Percentiles rank a stretch among this genome's conserved stretches.
Conservation (phyloP, 2,888 invertebrate species). For the Nomada ruficornis region DNA sequence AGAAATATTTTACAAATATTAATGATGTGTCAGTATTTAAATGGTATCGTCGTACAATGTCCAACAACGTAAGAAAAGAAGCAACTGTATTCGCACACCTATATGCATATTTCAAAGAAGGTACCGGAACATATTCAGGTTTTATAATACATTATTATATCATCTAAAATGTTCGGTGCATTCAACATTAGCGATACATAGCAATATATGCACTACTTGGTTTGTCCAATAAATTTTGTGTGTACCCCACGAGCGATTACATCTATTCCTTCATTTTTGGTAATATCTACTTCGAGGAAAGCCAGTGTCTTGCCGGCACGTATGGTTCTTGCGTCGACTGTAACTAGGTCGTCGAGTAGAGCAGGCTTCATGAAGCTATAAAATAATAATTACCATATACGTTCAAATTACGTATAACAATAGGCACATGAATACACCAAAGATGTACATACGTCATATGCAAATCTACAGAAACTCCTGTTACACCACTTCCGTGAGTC, state of each 20-base stretch:
- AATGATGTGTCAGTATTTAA: background rate
- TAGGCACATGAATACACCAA: background rate
- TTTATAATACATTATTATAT: conserved; percentile 16
- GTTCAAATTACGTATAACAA: conserved; percentile 27
- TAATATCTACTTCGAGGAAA: conserved; percentile 92
- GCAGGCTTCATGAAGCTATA: conserved; percentile 93
- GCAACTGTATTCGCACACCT: conserved; percentile 16
- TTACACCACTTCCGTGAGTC: conserved; percentile 87
- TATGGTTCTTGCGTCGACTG: conserved; percentile 91
- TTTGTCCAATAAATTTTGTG: conserved; percentile 88
- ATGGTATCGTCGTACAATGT: conserved; percentile 1
- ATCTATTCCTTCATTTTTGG: conserved; percentile 89
- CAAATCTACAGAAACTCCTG: conserved; percentile 93
- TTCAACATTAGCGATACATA: conserved; percentile 18
- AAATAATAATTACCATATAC: conserved; percentile 75
- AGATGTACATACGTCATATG: conserved; percentile 89
- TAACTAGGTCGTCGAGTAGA: conserved; percentile 90
- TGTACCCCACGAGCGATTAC: conserved; percentile 93
- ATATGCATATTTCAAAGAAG: background rate
- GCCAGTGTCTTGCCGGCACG: conserved; percentile 92
- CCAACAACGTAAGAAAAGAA: background rate
- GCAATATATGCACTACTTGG: conserved; percentile 10
- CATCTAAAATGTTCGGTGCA: conserved; percentile 44
- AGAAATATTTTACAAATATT: background rate
- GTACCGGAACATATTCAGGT: background rate